phyloP scores from a whole-genome alignment of 2,888 invertebrate species.

The Agonopterix subpropinquella region DNA sequence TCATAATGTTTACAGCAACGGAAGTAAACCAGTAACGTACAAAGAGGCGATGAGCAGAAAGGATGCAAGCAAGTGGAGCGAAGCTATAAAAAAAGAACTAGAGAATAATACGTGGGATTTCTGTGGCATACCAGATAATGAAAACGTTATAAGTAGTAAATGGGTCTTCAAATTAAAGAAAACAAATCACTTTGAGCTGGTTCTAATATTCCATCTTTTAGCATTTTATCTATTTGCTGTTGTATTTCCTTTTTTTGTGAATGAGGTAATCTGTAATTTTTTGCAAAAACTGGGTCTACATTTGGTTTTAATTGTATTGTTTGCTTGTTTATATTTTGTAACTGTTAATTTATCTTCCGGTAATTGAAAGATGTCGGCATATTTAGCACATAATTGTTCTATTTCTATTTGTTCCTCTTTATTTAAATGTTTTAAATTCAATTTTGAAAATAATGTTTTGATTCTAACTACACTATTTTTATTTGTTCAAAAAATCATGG shows the following conservation, averaged over 20 bases:
- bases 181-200: neutral
- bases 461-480: slow-evolving; percentile 2
- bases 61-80: slow-evolving; percentile 7
- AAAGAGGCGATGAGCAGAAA: slow-evolving; percentile 6
- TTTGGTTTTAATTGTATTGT: slow-evolving; percentile 9
- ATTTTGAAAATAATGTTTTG: slow-evolving; percentile 4
- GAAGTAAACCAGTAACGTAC: slow-evolving; percentile 12
- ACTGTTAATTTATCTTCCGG: slow-evolving; percentile 11
- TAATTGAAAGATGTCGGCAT: slow-evolving; percentile 10
- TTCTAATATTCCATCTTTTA: neutral
- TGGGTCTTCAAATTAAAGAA: slow-evolving; percentile 11
- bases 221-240: slow-evolving; percentile 9
- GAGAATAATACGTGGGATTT: slow-evolving; percentile 11
- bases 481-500: slow-evolving; percentile 8
- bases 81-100: slow-evolving; percentile 8
- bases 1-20: slow-evolving; percentile 5
- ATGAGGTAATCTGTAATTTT: slow-evolving; percentile 10
- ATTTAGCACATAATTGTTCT: slow-evolving; percentile 10
- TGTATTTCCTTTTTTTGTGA: slow-evolving; percentile 9
- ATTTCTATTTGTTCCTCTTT: slow-evolving; percentile 3
- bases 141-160: slow-evolving; percentile 2
- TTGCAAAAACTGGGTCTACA: slow-evolving; percentile 8
- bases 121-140: neutral
- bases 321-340: slow-evolving; percentile 9
- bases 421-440: slow-evolving; percentile 8